Base-by-base conservation (phyloP, 2,113 vertebrate genomes). In the Sigmodon hispidus region DNA sequence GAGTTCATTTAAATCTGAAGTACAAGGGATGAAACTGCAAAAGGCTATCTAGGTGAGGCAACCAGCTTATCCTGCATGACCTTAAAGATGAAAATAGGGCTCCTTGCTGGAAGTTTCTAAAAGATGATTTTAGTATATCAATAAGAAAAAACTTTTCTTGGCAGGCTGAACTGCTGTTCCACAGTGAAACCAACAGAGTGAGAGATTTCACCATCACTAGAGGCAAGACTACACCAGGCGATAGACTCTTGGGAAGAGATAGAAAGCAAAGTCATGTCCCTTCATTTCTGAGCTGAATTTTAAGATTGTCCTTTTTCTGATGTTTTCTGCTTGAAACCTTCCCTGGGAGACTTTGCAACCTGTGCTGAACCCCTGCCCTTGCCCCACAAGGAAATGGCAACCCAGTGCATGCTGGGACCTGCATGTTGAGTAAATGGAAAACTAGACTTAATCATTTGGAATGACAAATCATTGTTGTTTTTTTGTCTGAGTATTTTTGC, bases 361-460 rank as follows among this genome's bases (percentile, higher is more conserved):
- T 95, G 89, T 83, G 65, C 76, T 67, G 70, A 92, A 88, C 65
- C 72, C 89, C 88, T 92, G 81, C 94, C 57, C 15, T 48, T 81
- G 36, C 88, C 87, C 85, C 87, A 61, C 55, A 92, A 92, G 91
- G n/a, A 10, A 65, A 31, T 9, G 43, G 1, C 31, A 29, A 29
- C 57, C n/a, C n/a, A 59, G n/a, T 43, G 24, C 80, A 61, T 61
- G 57, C 24, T 83, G n/a, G n/a, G 57, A 6, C 85, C 59, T 80
- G 59, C 72, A 65, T 67, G 70, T 93, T 89, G 96, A 93, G 94
- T 52, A 97, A 93, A n/a, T 88, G 59, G 87, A 86, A 90, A 91
- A 15, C 76, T 88, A 13, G 0, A 80, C 72, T 22, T 94, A 7
- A 96, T 93, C 69, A 96, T 91, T 79, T 96, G 48, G 40, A 89